These are phyloP conservation scores for Lamprotornis superbus DNA, from an alignment of 2,113 vertebrate species.

Conservation along the genomic window DNA sequence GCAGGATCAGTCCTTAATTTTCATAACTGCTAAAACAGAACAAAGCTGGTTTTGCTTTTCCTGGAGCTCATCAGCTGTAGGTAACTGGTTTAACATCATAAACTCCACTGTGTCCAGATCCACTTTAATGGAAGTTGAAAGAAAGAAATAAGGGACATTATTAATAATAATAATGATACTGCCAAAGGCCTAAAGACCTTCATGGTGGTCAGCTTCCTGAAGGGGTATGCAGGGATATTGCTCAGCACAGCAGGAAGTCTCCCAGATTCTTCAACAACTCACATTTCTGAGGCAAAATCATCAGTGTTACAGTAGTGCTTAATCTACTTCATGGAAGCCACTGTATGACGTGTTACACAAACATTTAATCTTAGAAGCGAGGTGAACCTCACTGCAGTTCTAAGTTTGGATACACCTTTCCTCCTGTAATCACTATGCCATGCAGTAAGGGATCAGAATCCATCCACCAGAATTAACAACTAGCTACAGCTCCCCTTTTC, in stretches of 20 bases:
- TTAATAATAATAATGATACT: background rate
- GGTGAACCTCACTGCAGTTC: background rate
- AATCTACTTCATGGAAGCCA: background rate
- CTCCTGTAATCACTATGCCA: background rate
- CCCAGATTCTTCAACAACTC: background rate
- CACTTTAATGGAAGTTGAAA: background rate
- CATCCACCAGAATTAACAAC: background rate
- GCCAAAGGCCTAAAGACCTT: background rate
- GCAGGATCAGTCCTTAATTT: background rate
- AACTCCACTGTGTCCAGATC: background rate
- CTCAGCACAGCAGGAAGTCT: background rate
- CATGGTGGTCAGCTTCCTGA: background rate
- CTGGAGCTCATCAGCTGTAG: background rate
- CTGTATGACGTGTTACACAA: background rate
- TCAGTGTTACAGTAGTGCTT: background rate
- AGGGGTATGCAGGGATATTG: background rate
- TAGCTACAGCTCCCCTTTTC: background rate
- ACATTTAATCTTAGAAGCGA: background rate
- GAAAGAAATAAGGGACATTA: background rate
- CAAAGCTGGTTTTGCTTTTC: background rate
- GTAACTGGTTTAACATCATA: background rate
- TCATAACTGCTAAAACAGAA: background rate
- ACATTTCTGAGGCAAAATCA: background rate
- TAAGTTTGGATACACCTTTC: background rate
- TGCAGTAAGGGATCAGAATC: background rate